These are phyloP conservation scores for Brachirus orientalis DNA, from an alignment of 2,113 vertebrate genomes.

Conservation along the genomic window DNA sequence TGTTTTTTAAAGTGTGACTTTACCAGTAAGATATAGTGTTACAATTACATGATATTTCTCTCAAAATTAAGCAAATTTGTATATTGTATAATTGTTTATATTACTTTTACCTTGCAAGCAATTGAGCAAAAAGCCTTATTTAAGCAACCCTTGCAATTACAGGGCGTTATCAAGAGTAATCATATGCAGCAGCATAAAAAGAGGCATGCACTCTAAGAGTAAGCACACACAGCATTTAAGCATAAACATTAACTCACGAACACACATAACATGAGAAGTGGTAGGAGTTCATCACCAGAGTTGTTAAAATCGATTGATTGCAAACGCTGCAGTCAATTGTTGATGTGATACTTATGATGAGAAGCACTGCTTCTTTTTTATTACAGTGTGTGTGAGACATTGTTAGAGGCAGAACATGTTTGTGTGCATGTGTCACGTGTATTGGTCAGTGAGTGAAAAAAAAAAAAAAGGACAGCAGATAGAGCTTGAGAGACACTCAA, in stretches of 20 bases:
- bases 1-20: no score
- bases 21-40: background rate
- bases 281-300: slow-evolving; percentile 24
- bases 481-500: background rate
- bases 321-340: slow-evolving; percentile 16
- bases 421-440: background rate
- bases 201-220: background rate
- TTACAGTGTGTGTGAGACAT: background rate
- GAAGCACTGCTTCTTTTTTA: background rate
- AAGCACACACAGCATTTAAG: background rate
- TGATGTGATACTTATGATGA: slow-evolving; percentile 36
- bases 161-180: background rate
- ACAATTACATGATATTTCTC: background rate
- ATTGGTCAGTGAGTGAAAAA: background rate
- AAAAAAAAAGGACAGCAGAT: slow-evolving; percentile 3
- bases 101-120: background rate
- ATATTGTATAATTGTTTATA: background rate
- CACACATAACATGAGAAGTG: background rate
- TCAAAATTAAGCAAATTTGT: background rate
- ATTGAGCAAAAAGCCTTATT: background rate
- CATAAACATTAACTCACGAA: slow-evolving; percentile 6
- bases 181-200: background rate
- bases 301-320: slow-evolving; percentile 51
- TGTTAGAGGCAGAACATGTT: background rate
- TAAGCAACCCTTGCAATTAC: background rate